Evolutionary conservation across 2,113 vertebrate genomes (phyloP).

Genomic region (Nothoprocta pentlandii): DNA sequence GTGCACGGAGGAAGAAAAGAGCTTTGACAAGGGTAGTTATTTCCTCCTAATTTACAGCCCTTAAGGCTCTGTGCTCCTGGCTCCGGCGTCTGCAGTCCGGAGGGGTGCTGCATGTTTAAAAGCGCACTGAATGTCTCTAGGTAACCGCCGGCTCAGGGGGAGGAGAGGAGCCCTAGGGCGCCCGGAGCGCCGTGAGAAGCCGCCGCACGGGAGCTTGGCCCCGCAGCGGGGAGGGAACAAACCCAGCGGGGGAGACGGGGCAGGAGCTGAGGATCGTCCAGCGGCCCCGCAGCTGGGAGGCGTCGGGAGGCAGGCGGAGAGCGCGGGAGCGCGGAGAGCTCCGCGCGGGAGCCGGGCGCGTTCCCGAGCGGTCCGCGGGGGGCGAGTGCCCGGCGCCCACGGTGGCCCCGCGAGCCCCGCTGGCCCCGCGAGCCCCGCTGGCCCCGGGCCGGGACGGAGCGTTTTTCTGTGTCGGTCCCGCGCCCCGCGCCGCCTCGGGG

Average conservation of each 20-base stretch:
- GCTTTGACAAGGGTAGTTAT: conserved; percentile 82
- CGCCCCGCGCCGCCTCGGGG: not conserved
- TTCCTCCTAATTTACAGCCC: conserved; percentile 89
- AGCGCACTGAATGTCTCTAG: conserved; percentile 77
- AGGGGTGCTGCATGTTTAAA: conserved; percentile 71
- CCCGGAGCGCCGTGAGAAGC: not conserved
- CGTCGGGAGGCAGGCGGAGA: not conserved
- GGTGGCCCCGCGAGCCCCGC: not conserved
- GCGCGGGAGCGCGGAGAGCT: not conserved
- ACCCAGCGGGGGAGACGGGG: not conserved
- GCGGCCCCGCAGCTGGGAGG: not conserved
- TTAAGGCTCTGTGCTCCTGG: conserved; percentile 79
- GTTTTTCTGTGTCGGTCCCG: not conserved
- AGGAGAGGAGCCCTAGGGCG: conserved; percentile 32
- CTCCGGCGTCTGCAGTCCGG: conserved; percentile 66
- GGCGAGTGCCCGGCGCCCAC: conserved; percentile 32
- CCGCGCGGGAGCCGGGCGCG: not conserved
- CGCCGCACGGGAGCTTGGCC: not conserved
- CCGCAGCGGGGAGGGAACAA: not conserved
- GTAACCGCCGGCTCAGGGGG: conserved; percentile 55
- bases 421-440: conserved; percentile 51
- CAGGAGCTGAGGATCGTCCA: not conserved
- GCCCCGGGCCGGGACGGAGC: not conserved
- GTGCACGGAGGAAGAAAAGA: conserved; percentile 70
- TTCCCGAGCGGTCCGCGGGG: not conserved